Percentiles rank a stretch among this genome's conserved stretches.
phyloP scores from a whole-genome alignment of 23 tunicate species.

The Phallusia fumigata region DNA sequence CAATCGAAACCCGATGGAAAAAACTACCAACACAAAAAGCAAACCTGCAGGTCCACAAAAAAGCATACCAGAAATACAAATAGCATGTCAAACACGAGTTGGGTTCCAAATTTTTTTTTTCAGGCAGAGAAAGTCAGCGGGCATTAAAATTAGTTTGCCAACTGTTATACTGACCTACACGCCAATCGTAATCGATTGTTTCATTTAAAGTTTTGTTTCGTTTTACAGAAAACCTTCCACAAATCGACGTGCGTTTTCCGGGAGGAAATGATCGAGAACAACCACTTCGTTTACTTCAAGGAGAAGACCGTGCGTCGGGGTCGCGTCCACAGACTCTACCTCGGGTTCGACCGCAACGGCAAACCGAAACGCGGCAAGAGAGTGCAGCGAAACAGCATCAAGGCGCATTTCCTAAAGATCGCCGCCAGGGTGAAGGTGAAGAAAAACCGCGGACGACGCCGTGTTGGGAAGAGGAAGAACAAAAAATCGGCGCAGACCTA shows the following conservation, averaged over 20 bases:
- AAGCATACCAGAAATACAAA: too few species aligned
- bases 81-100: too few species aligned
- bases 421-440: slow-evolving; percentile 17
- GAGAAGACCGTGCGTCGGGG: neutral
- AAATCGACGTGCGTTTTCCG: slow-evolving; percentile 45
- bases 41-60: too few species aligned
- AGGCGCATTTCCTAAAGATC: slow-evolving; percentile 55
- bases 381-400: slow-evolving; percentile 44
- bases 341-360: slow-evolving; percentile 62
- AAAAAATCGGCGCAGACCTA: neutral
- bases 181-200: too few species aligned
- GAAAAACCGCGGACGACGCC: neutral
- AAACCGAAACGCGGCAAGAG: slow-evolving; percentile 42
- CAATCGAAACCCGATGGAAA: too few species aligned
- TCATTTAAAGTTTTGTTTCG: too few species aligned
- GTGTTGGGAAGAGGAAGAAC: neutral
- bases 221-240: slow-evolving; percentile 61
- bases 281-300: slow-evolving; percentile 43
- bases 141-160: too few species aligned
- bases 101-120: too few species aligned
- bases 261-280: slow-evolving; percentile 41
- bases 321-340: slow-evolving; percentile 5
- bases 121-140: too few species aligned
- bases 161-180: too few species aligned
- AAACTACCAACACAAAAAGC: too few species aligned